A percentile compares a stretch with the other conserved stretches of the same genome.
phyloP scores from a whole-genome alignment of 1,140 invertebrate species.

The Trachelipus rathkii region DNA sequence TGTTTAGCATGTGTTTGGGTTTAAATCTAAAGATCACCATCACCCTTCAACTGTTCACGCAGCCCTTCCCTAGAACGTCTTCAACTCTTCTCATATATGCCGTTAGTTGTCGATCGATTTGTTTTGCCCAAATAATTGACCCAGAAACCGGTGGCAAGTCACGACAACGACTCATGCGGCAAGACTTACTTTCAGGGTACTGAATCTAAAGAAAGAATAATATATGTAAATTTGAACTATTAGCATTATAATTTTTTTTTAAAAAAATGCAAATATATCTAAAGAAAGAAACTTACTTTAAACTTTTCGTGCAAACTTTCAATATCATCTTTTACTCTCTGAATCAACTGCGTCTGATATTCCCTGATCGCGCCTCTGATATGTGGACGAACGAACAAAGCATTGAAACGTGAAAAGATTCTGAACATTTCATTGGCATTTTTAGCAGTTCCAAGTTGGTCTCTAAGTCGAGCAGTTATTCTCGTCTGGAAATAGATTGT shows the following conservation, averaged over 20 bases:
- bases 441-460: constrained; percentile 95
- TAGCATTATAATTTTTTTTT: too few relatives aligned
- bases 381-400: constrained; percentile 94
- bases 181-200: constrained; percentile 88
- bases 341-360: constrained; percentile 98
- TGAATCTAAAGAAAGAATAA: constrained; percentile 61
- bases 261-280: too few relatives aligned
- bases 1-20: constrained; percentile 91
- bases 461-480: constrained; percentile 91
- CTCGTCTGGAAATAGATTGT: constrained; percentile 59
- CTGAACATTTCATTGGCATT: constrained; percentile 99
- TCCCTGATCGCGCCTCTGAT: constrained; percentile 97
- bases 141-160: constrained; percentile 95
- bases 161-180: constrained; percentile 78
- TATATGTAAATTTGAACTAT: too few relatives aligned
- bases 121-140: constrained; percentile 97
- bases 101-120: constrained; percentile 96
- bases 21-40: constrained; percentile 98
- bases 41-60: constrained; percentile 96
- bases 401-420: constrained; percentile 84
- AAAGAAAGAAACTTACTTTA: constrained; percentile 58
- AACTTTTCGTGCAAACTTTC: constrained; percentile 97
- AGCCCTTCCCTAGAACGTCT: constrained; percentile 69
- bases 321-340: constrained; percentile 98
- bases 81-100: constrained; percentile 78